Evolutionary conservation across 2,797 vertebrate genomes (phyloP), one percentile per base, ranked within the genome.

Genomic region (Myotis vivesi): DNA sequence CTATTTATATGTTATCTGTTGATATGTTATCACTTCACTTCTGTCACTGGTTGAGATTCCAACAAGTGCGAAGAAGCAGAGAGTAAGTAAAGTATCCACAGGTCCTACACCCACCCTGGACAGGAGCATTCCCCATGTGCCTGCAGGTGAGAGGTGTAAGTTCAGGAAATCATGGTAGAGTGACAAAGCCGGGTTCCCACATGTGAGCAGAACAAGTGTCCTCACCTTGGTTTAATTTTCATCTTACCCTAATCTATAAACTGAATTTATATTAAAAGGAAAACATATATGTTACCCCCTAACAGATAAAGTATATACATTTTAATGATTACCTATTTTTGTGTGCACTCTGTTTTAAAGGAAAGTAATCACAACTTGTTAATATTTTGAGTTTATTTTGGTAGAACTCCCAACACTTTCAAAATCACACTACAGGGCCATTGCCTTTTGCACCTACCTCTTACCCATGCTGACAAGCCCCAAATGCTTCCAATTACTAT

Each of bases 291-390:
- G 10, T 38, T 84, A 89, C 12, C 11, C 5, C 3, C 33, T 59
- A 79, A 68, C 6, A 83, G 25, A 62, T 23, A 72, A 91, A 64
- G 4, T 38, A 38, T 77, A 79, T 82, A 69, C 36, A 68, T 68
- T 83, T 94, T 77, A 88, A 69, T 0, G 15, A 16, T 89, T 75
- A 59, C 2, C 22, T 69, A 76, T 36, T 55, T 55, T n/a, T 66
- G 23, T 91, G 5, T 62, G 23, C 1, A 1, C 12, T 64, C 51
- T 53, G 2, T 55, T 93, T 79, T 88, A 88, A 93, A 10, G 25
- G 84, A 79, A 89, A 88, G 57, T 73, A 81, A 87, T 55, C 82
- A 25, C 2, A 92, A 44, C n/a, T 66, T 79, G 38, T 69, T 89
- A 30, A 44, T 75, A 15, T 66, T 90, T 64, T 19, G 19, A 23